These are phyloP conservation scores for Lordiphosa fenestrarum DNA, from an alignment of 2,888 invertebrate species.

Conservation along the genomic window DNA sequence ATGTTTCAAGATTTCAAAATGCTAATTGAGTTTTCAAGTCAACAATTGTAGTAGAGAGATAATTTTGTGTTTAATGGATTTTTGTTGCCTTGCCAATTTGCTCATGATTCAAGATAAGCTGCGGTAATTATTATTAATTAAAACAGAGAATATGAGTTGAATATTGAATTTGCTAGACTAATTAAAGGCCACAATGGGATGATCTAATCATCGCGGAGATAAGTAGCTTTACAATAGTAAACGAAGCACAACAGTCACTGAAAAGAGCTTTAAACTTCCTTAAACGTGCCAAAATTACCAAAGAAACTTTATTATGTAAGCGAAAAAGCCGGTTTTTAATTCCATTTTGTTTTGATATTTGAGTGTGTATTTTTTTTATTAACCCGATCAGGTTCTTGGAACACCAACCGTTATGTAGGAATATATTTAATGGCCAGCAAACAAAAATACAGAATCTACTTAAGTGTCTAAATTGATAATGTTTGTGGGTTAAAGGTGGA, in stretches of 20 bases:
- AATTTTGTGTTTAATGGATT: constrained; percentile 16
- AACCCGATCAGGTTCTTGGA: constrained; percentile 49
- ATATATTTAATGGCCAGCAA: constrained; percentile 11
- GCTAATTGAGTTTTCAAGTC: constrained; percentile 35
- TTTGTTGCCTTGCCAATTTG: constrained; percentile 9
- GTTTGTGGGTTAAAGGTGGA: constrained; percentile 12
- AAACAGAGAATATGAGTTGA: constrained; percentile 11
- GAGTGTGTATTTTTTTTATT: constrained; percentile 6
- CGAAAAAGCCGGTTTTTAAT: constrained; percentile 7
- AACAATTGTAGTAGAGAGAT: constrained; percentile 11
- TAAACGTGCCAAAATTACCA: too few relatives aligned
- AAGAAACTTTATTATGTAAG: neutral
- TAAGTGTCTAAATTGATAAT: constrained; percentile 14
- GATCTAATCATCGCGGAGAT: constrained; percentile 2
- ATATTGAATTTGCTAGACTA: constrained; percentile 4
- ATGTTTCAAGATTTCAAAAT: neutral
- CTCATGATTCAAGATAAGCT: constrained; percentile 1
- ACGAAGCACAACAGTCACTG: too few relatives aligned
- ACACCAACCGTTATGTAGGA: constrained; percentile 35
- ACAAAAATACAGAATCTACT: neutral
- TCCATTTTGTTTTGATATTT: neutral
- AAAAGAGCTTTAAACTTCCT: too few relatives aligned
- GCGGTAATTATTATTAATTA: constrained; percentile 27
- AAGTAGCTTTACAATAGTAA: constrained; percentile 1
- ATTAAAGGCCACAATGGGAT: constrained; percentile 8